These are phyloP conservation scores for Bolinopsis microptera DNA, from an alignment of 37 sponge, comb jelly and placozoan species.

Conservation along the genomic window DNA sequence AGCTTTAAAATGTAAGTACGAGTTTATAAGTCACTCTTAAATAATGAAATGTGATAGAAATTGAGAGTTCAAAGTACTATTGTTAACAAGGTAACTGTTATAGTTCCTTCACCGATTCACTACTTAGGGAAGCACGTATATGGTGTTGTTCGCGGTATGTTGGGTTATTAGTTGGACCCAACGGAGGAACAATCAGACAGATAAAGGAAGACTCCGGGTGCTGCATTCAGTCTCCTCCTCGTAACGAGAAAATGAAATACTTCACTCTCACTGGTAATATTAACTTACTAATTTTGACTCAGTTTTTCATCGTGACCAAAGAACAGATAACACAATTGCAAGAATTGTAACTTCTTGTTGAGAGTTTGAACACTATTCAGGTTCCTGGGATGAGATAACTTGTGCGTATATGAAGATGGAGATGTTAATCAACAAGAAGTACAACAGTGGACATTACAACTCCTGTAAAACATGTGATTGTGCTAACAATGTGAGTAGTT, in stretches of 20 bases:
- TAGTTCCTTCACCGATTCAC: too few species aligned
- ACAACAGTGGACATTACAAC: background rate
- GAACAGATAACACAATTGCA: too few species aligned
- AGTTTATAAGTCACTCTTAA: too few species aligned
- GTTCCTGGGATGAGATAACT: background rate
- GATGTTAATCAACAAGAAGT: background rate
- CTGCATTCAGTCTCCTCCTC: conserved; percentile 25
- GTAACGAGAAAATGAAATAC: background rate
- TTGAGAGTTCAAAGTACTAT: too few species aligned
- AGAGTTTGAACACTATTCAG: too few species aligned
- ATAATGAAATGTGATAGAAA: too few species aligned
- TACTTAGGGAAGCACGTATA: conserved; percentile 12
- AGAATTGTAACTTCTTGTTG: too few species aligned
- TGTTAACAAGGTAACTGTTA: too few species aligned
- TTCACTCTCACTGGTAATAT: conserved; percentile 15
- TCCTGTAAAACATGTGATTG: conserved; percentile 37
- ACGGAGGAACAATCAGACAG: conserved; percentile 35
- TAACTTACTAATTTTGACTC: too few species aligned
- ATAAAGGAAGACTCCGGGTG: conserved; percentile 3
- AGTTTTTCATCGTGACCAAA: too few species aligned
- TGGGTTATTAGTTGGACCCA: conserved; percentile 22
- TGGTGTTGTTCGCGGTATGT: conserved; percentile 36
- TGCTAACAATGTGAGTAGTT: conserved; percentile 27
- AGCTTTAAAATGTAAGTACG: background rate
- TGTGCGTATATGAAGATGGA: background rate